Evolutionary conservation across 2,888 invertebrate species (phyloP), one percentile per base, ranked within the genome.

Genomic region (Hetaerina titia): DNA sequence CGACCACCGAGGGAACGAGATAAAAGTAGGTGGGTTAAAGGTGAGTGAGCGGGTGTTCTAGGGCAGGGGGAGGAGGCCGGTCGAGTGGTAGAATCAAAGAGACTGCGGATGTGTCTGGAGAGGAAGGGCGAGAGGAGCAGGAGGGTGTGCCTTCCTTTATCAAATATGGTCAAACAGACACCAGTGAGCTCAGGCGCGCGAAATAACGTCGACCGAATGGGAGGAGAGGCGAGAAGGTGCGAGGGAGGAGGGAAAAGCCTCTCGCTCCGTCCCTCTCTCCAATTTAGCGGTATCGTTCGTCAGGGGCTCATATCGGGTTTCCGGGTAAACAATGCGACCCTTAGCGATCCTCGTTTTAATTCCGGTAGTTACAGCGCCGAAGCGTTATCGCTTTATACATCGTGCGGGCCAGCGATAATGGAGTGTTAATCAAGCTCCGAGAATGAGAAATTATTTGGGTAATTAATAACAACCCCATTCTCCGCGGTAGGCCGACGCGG

Each of bases 401-500:
- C 56, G 89, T 58, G 81, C 89, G 89, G 22, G 89, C 56, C 57
- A n/a, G 89, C 56, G 89, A 89, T 88, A 89, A 89, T 89, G 89
- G 89, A 89, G 89, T 89, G 89, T 58, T 89, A 89, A 89, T 89
- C 89, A 89, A 89, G 81, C 81, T 31, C 9, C 81, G 89, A 57
- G 89, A 89, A 89, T n/a, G 89, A 89, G 89, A 57, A 89, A 89
- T 89, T 58, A 89, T 89, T 56, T 89, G 89, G 58, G 89, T 89
- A 89, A 89, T 89, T 89, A 89, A 89, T 89, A 58, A 58, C 89
- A 89, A 6, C 58, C 58, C 22, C n/a, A 22, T 25, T 15, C 45
- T 19, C 17, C 15, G 57, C 89, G 22, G 58, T n/a, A 13, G 56
- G 58, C 56, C 57, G 57, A n/a, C 89, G 31, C 58, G 89, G 81